phyloP scores from a whole-genome alignment of 2,797 vertebrate species.

The Tangara arthus region DNA sequence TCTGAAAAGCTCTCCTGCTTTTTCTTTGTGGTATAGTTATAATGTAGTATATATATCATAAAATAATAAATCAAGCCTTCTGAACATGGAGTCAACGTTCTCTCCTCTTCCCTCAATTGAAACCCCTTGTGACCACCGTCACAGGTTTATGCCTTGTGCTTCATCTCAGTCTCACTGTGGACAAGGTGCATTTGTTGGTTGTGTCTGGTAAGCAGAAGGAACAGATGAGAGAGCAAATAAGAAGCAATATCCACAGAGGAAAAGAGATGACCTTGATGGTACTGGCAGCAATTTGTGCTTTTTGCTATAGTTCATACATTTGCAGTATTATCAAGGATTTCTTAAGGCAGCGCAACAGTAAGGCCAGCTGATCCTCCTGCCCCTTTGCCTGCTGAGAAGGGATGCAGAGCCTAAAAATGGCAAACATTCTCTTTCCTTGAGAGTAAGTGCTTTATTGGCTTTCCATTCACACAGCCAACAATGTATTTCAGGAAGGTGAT shows the following conservation, averaged over 20 bases:
- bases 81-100: too few species aligned
- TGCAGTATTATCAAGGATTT: background rate
- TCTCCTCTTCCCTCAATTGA: too few species aligned
- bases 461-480: background rate
- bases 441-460: background rate
- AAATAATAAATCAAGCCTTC: too few species aligned
- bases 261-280: background rate
- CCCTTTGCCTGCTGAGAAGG: background rate
- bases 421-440: background rate
- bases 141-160: background rate
- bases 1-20: too few species aligned
- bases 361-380: background rate
- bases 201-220: background rate
- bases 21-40: too few species aligned
- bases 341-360: background rate
- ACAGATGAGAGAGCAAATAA: background rate
- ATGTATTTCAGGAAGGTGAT: background rate
- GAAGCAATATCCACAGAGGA: background rate
- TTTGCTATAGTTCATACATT: background rate
- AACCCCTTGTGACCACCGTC: too few species aligned
- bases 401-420: background rate
- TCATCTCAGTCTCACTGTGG: background rate
- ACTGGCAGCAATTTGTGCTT: background rate
- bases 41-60: too few species aligned
- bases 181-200: accelerated